These are phyloP conservation scores for Microplitis mediator DNA, from an alignment of 1,140 invertebrate species.

Conservation along the genomic window DNA sequence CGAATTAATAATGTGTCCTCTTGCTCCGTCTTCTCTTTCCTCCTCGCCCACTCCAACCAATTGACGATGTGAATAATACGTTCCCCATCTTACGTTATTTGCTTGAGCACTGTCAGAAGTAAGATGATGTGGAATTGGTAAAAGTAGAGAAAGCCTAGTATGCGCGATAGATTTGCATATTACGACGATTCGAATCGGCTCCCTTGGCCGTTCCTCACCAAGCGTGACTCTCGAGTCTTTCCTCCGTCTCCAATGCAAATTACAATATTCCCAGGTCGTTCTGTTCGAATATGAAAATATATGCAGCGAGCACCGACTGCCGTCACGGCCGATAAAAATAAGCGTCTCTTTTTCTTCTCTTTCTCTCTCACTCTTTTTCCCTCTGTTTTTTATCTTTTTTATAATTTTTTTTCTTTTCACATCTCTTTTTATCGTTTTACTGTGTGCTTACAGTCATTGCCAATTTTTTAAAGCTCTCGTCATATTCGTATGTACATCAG, in stretches of 20 bases:
- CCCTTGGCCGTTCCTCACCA: conserved; percentile 33
- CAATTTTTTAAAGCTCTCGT: conserved; percentile 13
- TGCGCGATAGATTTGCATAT: conserved; percentile 52
- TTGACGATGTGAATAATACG: no score
- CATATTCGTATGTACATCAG: background rate
- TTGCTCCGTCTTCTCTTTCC: no score
- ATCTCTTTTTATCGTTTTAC: background rate
- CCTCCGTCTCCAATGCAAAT: conserved; percentile 58
- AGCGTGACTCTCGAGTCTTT: conserved; percentile 53
- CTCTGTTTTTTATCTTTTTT: no score
- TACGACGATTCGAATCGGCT: conserved; percentile 50
- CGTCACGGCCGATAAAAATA: conserved; percentile 53
- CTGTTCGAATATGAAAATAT: conserved; percentile 59
- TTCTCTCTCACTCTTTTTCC: background rate
- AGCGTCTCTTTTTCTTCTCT: conserved; percentile 31
- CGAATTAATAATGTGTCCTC: no score
- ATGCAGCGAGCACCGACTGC: conserved; percentile 35
- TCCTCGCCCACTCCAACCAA: no score
- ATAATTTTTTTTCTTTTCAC: background rate
- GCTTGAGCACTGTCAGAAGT: background rate
- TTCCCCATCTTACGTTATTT: conserved; percentile 14
- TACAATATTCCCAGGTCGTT: conserved; percentile 60
- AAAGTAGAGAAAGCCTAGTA: conserved; percentile 4
- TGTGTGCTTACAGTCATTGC: background rate
- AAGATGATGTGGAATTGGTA: conserved; percentile 8